Percentiles rank a stretch among this genome's conserved stretches.
Conservation (phyloP, 2,113 vertebrate species). For the Rana temporaria region DNA sequence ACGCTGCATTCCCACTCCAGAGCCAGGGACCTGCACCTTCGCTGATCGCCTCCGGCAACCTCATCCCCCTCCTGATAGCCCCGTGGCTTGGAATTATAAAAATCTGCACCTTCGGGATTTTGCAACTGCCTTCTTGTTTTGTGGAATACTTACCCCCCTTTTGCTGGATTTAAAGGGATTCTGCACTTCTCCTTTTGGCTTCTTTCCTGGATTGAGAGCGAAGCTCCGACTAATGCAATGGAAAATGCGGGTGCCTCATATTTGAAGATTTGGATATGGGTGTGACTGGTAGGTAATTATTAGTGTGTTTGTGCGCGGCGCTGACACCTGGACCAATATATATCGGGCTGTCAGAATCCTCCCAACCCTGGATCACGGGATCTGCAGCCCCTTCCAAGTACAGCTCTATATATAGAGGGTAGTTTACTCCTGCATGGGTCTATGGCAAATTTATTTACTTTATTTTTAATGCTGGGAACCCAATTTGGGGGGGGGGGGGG, state of each 20-base stretch:
- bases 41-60: not conserved
- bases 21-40: conserved; percentile 7
- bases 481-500: no score
- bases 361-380: not conserved
- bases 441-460: no score
- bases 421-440: no score
- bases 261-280: conserved; percentile 55
- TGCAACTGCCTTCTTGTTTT: no score
- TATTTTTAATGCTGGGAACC: no score
- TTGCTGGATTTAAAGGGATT: not conserved
- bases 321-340: not conserved
- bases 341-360: not conserved
- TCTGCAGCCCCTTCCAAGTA: not conserved
- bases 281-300: conserved; percentile 55
- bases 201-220: conserved; percentile 3
- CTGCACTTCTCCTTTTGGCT: not conserved
- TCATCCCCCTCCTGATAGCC: not conserved
- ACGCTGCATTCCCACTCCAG: not conserved
- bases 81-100: not conserved
- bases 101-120: not conserved
- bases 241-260: conserved; percentile 45
- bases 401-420: not conserved
- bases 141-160: not conserved
- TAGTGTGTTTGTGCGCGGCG: conserved; percentile 3
- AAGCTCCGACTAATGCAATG: conserved; percentile 39